phyloP scores from a whole-genome alignment of 2,888 invertebrate genomes.

The Ditula angustiorana region DNA sequence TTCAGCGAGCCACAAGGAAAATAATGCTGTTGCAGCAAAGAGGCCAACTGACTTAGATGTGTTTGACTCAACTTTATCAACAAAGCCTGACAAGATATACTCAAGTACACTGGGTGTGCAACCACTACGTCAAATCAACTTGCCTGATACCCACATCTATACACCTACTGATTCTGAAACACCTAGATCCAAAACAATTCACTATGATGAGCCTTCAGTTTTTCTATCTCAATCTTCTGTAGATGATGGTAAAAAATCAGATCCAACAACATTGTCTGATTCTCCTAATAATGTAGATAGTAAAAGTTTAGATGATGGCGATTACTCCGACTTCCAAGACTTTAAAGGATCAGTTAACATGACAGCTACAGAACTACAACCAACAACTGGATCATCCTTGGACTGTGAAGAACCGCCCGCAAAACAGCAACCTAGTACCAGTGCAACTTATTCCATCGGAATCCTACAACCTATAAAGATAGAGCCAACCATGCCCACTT shows the following conservation, averaged over 20 bases:
- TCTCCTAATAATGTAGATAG: constrained; percentile 43
- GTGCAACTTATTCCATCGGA: constrained; percentile 60
- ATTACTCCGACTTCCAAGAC: constrained; percentile 80
- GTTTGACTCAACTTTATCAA: constrained; percentile 63
- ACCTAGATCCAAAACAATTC: constrained; percentile 81
- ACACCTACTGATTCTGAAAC: constrained; percentile 82
- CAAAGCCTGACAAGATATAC: constrained; percentile 69
- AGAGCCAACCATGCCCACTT: constrained; percentile 71
- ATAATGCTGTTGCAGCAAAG: constrained; percentile 53
- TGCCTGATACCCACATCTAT: constrained; percentile 82
- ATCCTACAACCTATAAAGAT: constrained; percentile 77
- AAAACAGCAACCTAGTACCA: constrained; percentile 48
- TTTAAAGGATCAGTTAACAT: constrained; percentile 59
- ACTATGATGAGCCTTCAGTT: constrained; percentile 66
- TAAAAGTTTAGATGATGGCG: constrained; percentile 57
- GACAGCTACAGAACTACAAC: constrained; percentile 38
- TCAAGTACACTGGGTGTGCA: constrained; percentile 73
- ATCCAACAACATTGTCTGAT: constrained; percentile 44
- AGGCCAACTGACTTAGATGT: constrained; percentile 67
- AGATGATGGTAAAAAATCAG: constrained; percentile 47
- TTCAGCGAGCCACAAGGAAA: constrained; percentile 76
- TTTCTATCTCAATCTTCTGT: constrained; percentile 60
- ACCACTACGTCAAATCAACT: constrained; percentile 76
- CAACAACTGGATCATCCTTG: constrained; percentile 23
- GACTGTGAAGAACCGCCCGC: constrained; percentile 38